These are phyloP conservation scores for Hemaris fuciformis DNA, from an alignment of 2,888 invertebrate species.

Conservation along the genomic window DNA sequence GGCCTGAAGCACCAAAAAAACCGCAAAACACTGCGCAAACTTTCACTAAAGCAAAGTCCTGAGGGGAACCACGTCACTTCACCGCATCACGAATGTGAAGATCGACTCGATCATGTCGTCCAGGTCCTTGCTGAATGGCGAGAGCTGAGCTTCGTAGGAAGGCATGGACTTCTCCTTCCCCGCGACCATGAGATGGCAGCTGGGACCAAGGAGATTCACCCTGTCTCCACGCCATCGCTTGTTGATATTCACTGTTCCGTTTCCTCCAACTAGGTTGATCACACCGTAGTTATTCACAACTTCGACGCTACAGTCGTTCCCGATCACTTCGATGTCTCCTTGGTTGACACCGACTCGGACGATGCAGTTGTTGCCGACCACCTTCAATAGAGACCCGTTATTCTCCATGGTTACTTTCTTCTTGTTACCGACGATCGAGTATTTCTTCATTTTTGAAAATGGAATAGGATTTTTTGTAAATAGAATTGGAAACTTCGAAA, in stretches of 20 bases:
- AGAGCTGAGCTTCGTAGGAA: conserved; percentile 65
- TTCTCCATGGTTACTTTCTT: conserved; percentile 76
- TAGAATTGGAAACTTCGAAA: background rate
- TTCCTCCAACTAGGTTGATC: conserved; percentile 67
- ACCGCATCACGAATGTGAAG: conserved; percentile 75
- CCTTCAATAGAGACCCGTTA: conserved; percentile 62
- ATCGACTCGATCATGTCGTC: conserved; percentile 75
- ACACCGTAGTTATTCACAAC: conserved; percentile 62
- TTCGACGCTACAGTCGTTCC: conserved; percentile 70
- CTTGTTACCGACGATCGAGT: conserved; percentile 73
- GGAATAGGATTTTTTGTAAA: conserved; percentile 10
- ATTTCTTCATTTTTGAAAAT: conserved; percentile 63
- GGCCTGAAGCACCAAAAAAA: background rate
- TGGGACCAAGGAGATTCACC: conserved; percentile 61
- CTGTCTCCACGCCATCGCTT: conserved; percentile 62
- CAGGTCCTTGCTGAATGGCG: conserved; percentile 73
- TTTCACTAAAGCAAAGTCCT: conserved; percentile 37
- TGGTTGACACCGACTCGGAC: conserved; percentile 60
- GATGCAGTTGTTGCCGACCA: conserved; percentile 71
- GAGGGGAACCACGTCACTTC: conserved; percentile 33
- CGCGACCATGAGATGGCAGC: conserved; percentile 60
- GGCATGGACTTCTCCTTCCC: conserved; percentile 60
- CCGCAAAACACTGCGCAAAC: conserved; percentile 7
- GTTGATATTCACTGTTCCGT: conserved; percentile 56
- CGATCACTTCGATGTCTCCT: conserved; percentile 73